phyloP scores from a whole-genome alignment of 2,113 vertebrate genomes.

The Madoqua kirkii region DNA sequence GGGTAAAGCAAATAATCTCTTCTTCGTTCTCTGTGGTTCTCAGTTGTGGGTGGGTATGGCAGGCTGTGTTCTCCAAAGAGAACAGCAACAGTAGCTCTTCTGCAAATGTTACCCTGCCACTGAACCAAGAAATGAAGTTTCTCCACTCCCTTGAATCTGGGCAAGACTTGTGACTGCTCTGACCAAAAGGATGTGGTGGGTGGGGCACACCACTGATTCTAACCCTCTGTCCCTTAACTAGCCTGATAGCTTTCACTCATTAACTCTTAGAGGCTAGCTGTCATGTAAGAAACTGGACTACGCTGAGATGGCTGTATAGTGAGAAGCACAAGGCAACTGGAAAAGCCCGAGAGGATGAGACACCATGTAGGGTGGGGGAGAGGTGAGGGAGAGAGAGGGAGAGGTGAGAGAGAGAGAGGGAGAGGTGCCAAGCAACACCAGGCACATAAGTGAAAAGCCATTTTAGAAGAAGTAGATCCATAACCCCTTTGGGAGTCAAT shows the following conservation, averaged over 20 bases:
- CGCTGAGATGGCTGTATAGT: background rate
- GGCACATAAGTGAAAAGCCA: background rate
- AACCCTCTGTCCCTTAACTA: background rate
- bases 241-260: background rate
- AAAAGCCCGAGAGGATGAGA: background rate
- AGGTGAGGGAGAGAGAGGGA: background rate
- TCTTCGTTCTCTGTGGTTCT: background rate
- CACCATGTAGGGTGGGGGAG: too few species aligned
- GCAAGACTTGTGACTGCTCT: background rate
- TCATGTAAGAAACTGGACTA: background rate
- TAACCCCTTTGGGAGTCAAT: background rate
- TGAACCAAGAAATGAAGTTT: background rate
- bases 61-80: background rate
- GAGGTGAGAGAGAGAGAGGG: background rate
- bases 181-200: background rate
- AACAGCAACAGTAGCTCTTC: background rate
- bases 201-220: background rate
- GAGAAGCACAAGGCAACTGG: background rate
- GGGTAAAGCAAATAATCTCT: background rate
- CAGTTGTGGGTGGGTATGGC: background rate
- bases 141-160: background rate
- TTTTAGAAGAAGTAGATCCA: background rate
- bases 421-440: background rate
- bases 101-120: background rate
- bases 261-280: background rate